These are phyloP conservation scores for Leuciscus idus DNA, from an alignment of 2,113 vertebrate genomes.

Conservation along the genomic window DNA sequence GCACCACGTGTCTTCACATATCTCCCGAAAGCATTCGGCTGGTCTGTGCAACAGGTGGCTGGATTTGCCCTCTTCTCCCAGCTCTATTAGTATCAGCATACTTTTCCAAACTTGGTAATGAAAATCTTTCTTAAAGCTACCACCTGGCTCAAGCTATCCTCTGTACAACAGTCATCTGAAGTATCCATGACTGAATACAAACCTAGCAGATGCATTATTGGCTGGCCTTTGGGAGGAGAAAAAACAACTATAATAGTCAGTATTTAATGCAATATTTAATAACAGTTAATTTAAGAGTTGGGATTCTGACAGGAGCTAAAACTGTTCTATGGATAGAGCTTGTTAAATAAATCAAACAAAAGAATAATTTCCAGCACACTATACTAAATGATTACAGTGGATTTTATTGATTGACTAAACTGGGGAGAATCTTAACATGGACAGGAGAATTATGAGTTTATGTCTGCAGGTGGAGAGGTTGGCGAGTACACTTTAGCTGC, in stretches of 20 bases:
- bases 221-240: background rate
- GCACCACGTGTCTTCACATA: background rate
- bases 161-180: background rate
- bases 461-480: slow-evolving; percentile 10
- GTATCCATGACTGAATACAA: background rate
- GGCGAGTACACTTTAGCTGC: background rate
- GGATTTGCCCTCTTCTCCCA: slow-evolving; percentile 1
- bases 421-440: background rate
- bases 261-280: slow-evolving; percentile 1
- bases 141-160: background rate
- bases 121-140: slow-evolving; percentile 23
- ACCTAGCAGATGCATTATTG: background rate
- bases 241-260: background rate
- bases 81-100: slow-evolving; percentile 53
- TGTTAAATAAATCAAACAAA: slow-evolving; percentile 10
- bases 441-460: background rate
- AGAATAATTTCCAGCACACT: background rate
- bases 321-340: background rate
- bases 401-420: background rate
- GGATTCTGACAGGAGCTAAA: background rate
- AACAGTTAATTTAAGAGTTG: background rate
- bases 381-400: background rate
- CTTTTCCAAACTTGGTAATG: slow-evolving; percentile 45
- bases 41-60: slow-evolving; percentile 46
- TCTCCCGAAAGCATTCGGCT: background rate